A percentile compares a stretch with the other conserved stretches of the same genome.
Evolutionary conservation across 2,888 invertebrate species (phyloP).

Genomic region (Linnaemya tessellans): DNA sequence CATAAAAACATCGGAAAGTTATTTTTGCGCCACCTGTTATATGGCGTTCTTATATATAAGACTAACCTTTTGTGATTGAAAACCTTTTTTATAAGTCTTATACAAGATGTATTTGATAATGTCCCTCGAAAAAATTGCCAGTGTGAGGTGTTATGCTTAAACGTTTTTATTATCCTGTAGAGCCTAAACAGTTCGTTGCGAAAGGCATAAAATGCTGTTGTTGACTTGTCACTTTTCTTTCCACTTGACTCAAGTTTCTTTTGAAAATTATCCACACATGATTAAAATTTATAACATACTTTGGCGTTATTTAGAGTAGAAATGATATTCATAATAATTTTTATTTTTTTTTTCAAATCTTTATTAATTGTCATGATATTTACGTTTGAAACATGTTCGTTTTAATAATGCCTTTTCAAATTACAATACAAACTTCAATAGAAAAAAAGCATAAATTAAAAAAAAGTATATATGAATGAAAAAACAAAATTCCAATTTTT

Average conservation of each 20-base stretch:
- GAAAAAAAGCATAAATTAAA: conserved; percentile 2
- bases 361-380: conserved; percentile 30
- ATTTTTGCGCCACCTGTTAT: too few species aligned
- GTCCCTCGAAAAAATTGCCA: too few species aligned
- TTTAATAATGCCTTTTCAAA: conserved; percentile 23
- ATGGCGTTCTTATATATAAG: too few species aligned
- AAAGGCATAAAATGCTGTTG: neutral
- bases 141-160: too few species aligned
- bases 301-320: conserved; percentile 3
- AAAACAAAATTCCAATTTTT: conserved; percentile 47
- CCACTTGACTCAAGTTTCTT: neutral
- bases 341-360: conserved; percentile 21
- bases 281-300: conserved; percentile 15
- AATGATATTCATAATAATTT: conserved; percentile 3
- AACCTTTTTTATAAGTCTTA: too few species aligned
- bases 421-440: neutral
- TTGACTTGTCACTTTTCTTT: conserved; percentile 1
- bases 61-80: too few species aligned
- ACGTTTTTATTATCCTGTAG: too few species aligned
- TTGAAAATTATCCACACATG: conserved; percentile 27
- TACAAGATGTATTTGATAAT: too few species aligned
- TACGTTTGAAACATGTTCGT: conserved; percentile 15
- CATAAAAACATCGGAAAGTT: too few species aligned
- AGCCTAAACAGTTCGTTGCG: neutral
- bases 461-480: conserved; percentile 12